Conservation (phyloP, 2,113 vertebrate species). For the Agapornis roseicollis region DNA sequence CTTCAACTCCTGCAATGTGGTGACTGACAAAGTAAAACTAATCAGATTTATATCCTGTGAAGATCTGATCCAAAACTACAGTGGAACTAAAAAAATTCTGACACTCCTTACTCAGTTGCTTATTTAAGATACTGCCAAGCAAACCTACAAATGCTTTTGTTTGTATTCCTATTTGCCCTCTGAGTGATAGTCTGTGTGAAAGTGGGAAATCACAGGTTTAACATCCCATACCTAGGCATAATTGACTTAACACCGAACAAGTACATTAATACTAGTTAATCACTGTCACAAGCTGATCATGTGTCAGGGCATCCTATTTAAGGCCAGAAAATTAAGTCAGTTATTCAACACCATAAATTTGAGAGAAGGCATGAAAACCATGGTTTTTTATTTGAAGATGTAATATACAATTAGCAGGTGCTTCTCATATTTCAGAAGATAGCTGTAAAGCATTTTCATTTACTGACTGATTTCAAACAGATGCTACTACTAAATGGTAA, state of each 20-base stretch:
- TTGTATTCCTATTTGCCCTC: neutral
- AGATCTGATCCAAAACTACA: neutral
- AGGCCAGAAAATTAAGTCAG: slow-evolving; percentile 15
- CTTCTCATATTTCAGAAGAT: neutral
- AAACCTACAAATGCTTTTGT: neutral
- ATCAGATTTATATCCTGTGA: neutral
- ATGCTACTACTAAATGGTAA: neutral
- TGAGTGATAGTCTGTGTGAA: neutral
- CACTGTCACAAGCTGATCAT: neutral
- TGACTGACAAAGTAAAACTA: neutral
- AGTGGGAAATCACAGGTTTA: neutral
- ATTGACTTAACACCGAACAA: neutral
- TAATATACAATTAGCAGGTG: neutral
- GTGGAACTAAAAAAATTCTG: neutral
- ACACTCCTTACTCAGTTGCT: neutral
- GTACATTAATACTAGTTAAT: slow-evolving; percentile 37
- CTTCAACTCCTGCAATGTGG: neutral
- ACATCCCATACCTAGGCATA: neutral
- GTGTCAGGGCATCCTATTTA: neutral
- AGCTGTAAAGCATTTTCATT: neutral
- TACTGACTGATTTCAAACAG: neutral
- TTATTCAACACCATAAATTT: neutral
- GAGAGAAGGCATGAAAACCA: neutral
- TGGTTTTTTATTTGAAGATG: neutral
- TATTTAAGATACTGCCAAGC: neutral